Evolutionary conservation across 2,797 vertebrate species (phyloP).

Genomic region (Platalea minor): DNA sequence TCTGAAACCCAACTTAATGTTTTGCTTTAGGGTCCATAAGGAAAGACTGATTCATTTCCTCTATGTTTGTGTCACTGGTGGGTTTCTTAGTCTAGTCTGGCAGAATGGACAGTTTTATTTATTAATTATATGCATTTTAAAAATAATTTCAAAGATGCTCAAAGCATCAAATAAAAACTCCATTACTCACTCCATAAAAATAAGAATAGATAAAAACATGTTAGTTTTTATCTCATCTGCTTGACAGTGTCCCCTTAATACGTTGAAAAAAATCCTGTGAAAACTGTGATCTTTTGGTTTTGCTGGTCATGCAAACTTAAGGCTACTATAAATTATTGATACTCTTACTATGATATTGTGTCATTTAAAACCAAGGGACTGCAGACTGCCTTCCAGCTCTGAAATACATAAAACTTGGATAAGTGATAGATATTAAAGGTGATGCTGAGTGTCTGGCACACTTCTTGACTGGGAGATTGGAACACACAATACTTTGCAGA

Average conservation of each 20-base stretch:
- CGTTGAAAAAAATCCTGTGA: neutral
- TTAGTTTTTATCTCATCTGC: neutral
- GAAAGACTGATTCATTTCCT: neutral
- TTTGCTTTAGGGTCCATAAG: neutral
- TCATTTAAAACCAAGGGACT: neutral
- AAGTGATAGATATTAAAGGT: neutral
- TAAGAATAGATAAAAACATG: neutral
- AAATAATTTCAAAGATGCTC: neutral
- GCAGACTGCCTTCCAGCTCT: neutral
- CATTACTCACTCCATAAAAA: neutral
- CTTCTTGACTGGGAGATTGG: neutral
- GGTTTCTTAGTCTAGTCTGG: neutral
- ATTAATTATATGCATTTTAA: neutral
- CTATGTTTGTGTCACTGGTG: neutral
- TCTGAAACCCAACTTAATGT: neutral
- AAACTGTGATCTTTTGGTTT: neutral
- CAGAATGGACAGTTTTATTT: neutral
- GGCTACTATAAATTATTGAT: neutral
- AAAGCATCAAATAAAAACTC: neutral
- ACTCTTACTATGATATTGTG: neutral
- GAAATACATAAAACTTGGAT: neutral
- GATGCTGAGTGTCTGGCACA: neutral
- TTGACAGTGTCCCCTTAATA: constrained; percentile 67
- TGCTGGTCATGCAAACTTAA: neutral
- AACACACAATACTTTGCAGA: neutral